phyloP scores from a whole-genome alignment of 2,888 invertebrate species.

The Abrostola tripartita region DNA sequence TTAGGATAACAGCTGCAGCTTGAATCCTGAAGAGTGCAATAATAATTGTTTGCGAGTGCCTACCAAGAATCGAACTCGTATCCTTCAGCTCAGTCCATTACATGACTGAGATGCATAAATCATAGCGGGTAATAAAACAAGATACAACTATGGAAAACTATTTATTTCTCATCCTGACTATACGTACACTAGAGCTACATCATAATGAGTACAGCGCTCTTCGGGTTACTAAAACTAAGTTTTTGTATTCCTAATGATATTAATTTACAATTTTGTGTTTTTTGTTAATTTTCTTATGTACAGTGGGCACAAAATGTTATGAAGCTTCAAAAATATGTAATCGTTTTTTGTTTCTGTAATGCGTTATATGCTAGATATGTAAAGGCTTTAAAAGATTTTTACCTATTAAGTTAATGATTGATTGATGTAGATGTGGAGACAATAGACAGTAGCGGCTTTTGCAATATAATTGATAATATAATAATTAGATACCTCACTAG shows the following conservation, averaged over 20 bases:
- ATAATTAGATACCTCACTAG: too few relatives aligned
- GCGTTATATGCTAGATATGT: conserved; percentile 35
- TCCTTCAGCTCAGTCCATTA: too few relatives aligned
- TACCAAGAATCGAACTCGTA: background rate
- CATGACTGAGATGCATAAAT: background rate
- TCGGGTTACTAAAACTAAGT: conserved; percentile 56
- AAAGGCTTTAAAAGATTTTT: conserved; percentile 29
- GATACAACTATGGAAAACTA: conserved; percentile 71
- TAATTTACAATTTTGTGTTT: conserved; percentile 56
- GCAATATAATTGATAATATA: background rate
- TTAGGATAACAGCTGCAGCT: too few relatives aligned
- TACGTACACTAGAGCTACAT: conserved; percentile 62
- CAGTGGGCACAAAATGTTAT: conserved; percentile 27
- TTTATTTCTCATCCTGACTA: conserved; percentile 74
- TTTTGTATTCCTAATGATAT: conserved; percentile 52
- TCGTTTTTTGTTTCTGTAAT: conserved; percentile 4
- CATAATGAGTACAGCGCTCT: conserved; percentile 53
- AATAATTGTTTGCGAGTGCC: too few relatives aligned
- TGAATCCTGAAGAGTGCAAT: too few relatives aligned
- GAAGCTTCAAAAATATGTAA: conserved; percentile 38
- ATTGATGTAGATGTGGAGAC: too few relatives aligned
- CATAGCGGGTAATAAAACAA: conserved; percentile 32
- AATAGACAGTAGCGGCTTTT: background rate
- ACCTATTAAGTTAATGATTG: background rate
- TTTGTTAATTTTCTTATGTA: conserved; percentile 45